Evolutionary conservation across 1,140 invertebrate genomes (phyloP).

Genomic region (Popillia japonica): DNA sequence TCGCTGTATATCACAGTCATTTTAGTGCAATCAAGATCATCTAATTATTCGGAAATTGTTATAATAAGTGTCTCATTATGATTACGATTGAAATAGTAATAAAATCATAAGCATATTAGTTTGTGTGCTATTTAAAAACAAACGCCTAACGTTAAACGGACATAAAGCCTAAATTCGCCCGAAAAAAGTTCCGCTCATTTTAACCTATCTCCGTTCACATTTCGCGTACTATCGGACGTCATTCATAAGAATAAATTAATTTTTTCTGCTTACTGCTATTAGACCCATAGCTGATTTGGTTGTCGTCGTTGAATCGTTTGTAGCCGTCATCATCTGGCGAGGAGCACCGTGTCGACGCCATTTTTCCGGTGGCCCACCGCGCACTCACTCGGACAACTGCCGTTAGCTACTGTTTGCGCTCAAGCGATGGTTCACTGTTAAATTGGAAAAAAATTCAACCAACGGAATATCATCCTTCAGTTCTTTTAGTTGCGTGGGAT

Average conservation of each 20-base stretch:
- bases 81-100: background rate
- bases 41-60: conserved; percentile 22
- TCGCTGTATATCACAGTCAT: background rate
- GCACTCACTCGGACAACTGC: background rate
- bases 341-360: conserved; percentile 32
- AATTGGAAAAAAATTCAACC: background rate
- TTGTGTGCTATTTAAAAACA: background rate
- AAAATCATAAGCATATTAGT: background rate
- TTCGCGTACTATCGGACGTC: conserved; percentile 1
- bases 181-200: background rate
- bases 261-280: conserved; percentile 61
- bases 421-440: conserved; percentile 14
- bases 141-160: background rate
- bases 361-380: background rate
- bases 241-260: conserved; percentile 24
- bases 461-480: conserved; percentile 22
- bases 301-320: conserved; percentile 67
- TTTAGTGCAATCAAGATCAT: background rate
- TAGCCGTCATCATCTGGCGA: conserved; percentile 65
- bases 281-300: conserved; percentile 67
- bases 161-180: background rate
- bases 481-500: background rate
- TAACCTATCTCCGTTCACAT: conserved; percentile 6
- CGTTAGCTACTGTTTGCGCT: background rate
- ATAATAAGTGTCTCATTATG: background rate